Conservation (phyloP, 2,888 invertebrate genomes). For the Loripinus fragilis region DNA sequence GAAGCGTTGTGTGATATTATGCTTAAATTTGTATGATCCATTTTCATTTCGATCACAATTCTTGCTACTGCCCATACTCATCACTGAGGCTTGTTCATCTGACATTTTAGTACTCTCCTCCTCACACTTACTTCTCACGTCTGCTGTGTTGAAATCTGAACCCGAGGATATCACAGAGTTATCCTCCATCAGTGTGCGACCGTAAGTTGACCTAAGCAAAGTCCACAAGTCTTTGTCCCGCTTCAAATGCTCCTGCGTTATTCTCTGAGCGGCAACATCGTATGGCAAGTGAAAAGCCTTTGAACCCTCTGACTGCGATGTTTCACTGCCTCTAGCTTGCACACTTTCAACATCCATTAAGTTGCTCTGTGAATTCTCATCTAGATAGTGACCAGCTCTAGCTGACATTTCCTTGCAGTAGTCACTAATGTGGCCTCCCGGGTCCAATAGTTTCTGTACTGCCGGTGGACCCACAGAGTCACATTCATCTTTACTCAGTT, state of each 20-base stretch:
- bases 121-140: background rate
- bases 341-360: background rate
- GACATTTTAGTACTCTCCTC: conserved; percentile 2
- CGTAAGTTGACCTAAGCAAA: conserved; percentile 46
- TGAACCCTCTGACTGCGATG: background rate
- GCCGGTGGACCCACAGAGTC: conserved; percentile 31
- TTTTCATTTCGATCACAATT: conserved; percentile 22
- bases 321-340: background rate
- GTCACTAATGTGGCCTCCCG: conserved; percentile 28
- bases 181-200: conserved; percentile 30
- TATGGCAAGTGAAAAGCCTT: background rate
- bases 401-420: conserved; percentile 16
- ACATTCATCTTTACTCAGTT: conserved; percentile 51
- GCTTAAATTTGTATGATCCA: conserved; percentile 93
- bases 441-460: conserved; percentile 28
- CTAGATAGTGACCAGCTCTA: background rate
- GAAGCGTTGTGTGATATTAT: conserved; percentile 95
- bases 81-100: background rate
- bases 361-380: background rate
- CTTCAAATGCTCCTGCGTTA: conserved; percentile 56
- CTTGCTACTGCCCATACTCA: background rate
- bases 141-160: conserved; percentile 25
- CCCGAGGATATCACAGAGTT: conserved; percentile 45
- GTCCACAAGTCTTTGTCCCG: conserved; percentile 62
- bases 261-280: conserved; percentile 44